These are phyloP conservation scores for Cairina moschata DNA, from an alignment of 2,113 vertebrate genomes.

Conservation along the genomic window DNA sequence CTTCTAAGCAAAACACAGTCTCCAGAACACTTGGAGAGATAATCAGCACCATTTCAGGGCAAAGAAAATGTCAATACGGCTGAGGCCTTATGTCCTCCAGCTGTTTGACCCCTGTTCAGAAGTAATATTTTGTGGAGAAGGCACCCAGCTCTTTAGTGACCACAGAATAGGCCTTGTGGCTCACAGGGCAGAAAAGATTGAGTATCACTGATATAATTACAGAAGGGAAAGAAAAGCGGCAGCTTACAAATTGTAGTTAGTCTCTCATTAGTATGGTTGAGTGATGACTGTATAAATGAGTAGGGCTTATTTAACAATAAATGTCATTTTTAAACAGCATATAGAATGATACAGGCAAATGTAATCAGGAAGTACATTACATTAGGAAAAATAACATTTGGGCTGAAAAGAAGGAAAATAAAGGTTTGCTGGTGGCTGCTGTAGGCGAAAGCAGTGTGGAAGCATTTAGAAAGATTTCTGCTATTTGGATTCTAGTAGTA, in stretches of 20 bases:
- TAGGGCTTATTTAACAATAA: neutral
- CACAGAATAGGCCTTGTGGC: neutral
- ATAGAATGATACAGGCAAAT: neutral
- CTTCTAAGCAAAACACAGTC: neutral
- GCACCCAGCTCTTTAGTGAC: neutral
- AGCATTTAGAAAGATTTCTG: neutral
- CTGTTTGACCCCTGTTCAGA: neutral
- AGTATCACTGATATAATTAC: neutral
- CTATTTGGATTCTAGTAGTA: neutral
- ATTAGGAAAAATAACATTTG: neutral
- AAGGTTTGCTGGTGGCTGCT: neutral
- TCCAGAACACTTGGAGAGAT: neutral
- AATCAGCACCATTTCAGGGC: neutral
- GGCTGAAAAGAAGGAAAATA: neutral
- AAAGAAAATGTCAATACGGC: neutral
- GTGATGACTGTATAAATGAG: neutral
- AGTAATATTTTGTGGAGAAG: neutral
- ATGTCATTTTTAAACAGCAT: conserved; percentile 7
- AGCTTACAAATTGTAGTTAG: neutral
- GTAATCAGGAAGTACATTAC: neutral
- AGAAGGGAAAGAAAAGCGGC: neutral
- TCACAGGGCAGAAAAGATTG: neutral
- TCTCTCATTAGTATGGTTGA: neutral
- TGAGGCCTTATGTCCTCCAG: neutral
- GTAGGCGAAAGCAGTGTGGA: neutral